These are phyloP conservation scores for Bombus affinis DNA, from an alignment of 1,140 invertebrate genomes.

Conservation along the genomic window DNA sequence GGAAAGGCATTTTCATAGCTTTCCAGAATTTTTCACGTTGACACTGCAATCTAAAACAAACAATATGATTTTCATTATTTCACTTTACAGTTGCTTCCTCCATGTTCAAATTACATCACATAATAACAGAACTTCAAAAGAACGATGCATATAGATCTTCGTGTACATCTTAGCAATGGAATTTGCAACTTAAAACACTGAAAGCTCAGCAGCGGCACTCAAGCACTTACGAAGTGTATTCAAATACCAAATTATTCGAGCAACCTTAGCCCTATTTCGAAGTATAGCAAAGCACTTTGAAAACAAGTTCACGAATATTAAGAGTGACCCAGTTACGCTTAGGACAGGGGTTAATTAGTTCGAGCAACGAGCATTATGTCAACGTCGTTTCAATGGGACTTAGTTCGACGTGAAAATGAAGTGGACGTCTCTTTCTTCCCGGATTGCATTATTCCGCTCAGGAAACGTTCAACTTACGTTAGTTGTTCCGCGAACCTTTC, in stretches of 20 bases:
- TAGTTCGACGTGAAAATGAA: constrained; percentile 42
- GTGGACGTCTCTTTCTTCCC: constrained; percentile 19
- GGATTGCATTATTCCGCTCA: constrained; percentile 38
- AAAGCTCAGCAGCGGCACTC: neutral
- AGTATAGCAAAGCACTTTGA: constrained; percentile 8
- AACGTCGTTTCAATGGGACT: constrained; percentile 21
- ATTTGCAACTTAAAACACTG: neutral
- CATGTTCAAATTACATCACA: neutral
- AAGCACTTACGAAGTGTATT: neutral
- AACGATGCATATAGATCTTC: neutral
- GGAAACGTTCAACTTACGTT: constrained; percentile 24
- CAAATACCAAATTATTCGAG: constrained; percentile 27
- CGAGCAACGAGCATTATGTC: constrained; percentile 27
- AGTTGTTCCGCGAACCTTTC: constrained; percentile 6
- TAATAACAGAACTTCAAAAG: neutral
- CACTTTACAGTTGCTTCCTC: neutral
- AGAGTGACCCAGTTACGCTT: constrained; percentile 24
- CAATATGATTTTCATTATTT: neutral
- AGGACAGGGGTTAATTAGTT: constrained; percentile 24
- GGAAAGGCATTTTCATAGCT: neutral
- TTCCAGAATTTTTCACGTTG: neutral
- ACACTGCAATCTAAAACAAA: neutral
- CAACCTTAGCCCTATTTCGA: neutral
- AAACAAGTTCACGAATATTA: constrained; percentile 34
- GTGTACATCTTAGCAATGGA: neutral